A percentile compares a stretch with the other conserved stretches of the same genome.
These are phyloP conservation scores for Toxotes jaculatrix DNA, from an alignment of 2,113 vertebrate species.

Conservation along the genomic window DNA sequence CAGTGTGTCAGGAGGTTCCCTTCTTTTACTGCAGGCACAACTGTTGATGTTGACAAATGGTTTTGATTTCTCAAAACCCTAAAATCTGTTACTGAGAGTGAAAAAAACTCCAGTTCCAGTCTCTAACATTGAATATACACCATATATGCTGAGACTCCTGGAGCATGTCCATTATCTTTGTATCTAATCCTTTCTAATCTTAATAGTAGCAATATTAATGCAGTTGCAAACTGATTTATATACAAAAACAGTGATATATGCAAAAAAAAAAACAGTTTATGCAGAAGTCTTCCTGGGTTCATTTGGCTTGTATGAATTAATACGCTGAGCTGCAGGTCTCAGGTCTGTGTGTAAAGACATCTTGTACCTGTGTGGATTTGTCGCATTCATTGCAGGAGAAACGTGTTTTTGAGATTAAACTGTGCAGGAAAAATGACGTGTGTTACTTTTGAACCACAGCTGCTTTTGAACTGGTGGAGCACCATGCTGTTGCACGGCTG, in stretches of 20 bases:
- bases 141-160: constrained; percentile 10
- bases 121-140: constrained; percentile 14
- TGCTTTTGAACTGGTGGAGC: not conserved
- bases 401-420: not conserved
- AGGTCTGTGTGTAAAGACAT: no score
- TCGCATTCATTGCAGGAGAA: not conserved
- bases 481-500: no score
- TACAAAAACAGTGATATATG: not conserved
- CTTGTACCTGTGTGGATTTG: no score
- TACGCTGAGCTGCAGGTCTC: no score
- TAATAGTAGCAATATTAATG: not conserved
- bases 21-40: constrained; percentile 53
- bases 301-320: no score
- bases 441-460: not conserved
- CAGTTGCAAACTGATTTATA: not conserved
- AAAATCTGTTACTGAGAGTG: constrained; percentile 56
- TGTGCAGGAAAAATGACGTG: not conserved
- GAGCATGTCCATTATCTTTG: constrained; percentile 19
- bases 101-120: constrained; percentile 13
- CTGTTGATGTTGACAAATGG: constrained; percentile 70
- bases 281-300: no score
- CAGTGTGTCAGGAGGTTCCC: constrained; percentile 44
- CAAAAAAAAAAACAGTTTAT: no score
- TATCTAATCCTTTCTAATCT: not conserved
- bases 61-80: constrained; percentile 54